Percentiles rank a stretch among this genome's conserved stretches.
Evolutionary conservation across 2,113 vertebrate species (phyloP).

Genomic region (Rattus norvegicus): GRCr8 NC_086037.1:8131501-8132000

Average conservation of each 20-base stretch:
- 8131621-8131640: background rate
- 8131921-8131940: conserved; percentile 57
- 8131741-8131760: conserved; percentile 8
- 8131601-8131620: background rate
- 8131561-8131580: background rate
- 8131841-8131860: background rate
- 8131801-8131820: background rate
- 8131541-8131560: background rate
- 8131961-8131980: conserved; percentile 76
- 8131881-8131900: background rate
- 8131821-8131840: background rate
- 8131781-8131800: background rate
- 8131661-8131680: background rate
- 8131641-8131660: background rate
- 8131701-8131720: background rate
- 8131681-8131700: background rate
- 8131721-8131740: background rate
- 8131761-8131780: background rate
- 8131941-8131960: conserved; percentile 57
- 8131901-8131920: conserved; percentile 58
- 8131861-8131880: background rate
- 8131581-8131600: background rate
- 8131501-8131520: background rate
- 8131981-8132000: conserved; percentile 57
- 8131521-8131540: too few species aligned